Evolutionary conservation across 1,140 invertebrate genomes (phyloP).

Genomic region (Ditylenchus dipsaci): DNA sequence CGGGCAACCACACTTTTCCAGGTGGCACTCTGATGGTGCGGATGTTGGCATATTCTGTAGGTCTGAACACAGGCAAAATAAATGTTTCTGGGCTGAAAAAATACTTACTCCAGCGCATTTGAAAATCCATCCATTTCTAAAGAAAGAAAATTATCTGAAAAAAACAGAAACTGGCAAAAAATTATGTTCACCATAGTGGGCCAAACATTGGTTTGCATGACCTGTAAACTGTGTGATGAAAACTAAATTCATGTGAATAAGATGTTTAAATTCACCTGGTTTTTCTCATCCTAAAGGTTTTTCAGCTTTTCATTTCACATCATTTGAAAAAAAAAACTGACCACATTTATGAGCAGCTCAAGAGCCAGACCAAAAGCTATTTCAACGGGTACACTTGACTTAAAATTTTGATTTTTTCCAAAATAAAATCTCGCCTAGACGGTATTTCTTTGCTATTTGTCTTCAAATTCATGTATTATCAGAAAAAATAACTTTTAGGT

Average conservation of each 20-base stretch:
- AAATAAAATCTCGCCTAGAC: too few relatives aligned
- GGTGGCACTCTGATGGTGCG: slow-evolving; percentile 84
- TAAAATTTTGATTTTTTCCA: too few relatives aligned
- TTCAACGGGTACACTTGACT: slow-evolving; percentile 71
- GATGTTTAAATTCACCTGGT: slow-evolving; percentile 27
- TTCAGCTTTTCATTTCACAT: slow-evolving; percentile 2
- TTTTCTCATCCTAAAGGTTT: slow-evolving; percentile 47
- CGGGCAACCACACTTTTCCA: slow-evolving; percentile 80
- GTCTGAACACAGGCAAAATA: slow-evolving; percentile 50
- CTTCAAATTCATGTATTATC: too few relatives aligned
- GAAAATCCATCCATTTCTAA: slow-evolving; percentile 88
- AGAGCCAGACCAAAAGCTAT: slow-evolving; percentile 93
- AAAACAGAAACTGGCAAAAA: too few relatives aligned
- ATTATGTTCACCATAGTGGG: slow-evolving; percentile 18
- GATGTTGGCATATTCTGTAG: slow-evolving; percentile 92
- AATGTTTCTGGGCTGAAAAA: too few relatives aligned
- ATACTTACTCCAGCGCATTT: slow-evolving; percentile 72
- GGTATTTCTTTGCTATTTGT: too few relatives aligned
- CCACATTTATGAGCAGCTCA: slow-evolving; percentile 97
- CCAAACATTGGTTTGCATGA: slow-evolving; percentile 57
- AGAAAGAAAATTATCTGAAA: too few relatives aligned
- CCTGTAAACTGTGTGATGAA: not conserved
- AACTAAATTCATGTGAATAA: not conserved
- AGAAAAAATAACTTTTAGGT: too few relatives aligned
- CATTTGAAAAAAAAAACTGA: slow-evolving; percentile 64